Conservation (phyloP, 2,888 invertebrate genomes). For the Drosophila falleni region DNA sequence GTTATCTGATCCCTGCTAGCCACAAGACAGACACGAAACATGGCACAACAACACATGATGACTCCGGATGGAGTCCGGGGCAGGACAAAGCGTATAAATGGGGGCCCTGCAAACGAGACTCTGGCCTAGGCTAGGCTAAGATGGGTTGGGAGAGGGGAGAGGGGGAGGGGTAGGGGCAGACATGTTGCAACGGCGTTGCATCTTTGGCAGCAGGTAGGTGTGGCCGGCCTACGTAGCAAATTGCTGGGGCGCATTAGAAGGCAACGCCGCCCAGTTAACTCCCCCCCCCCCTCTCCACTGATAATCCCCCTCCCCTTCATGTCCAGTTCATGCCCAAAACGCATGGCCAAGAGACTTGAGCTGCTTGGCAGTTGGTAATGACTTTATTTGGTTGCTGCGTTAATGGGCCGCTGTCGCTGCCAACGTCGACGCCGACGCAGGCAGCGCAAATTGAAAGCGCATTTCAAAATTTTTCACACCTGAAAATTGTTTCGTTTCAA, state of each 20-base stretch:
- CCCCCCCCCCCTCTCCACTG: not conserved
- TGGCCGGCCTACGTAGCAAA: conserved; percentile 75
- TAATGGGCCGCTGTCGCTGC: conserved; percentile 62
- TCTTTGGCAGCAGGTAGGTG: conserved; percentile 78
- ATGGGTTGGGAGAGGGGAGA: not conserved
- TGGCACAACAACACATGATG: conserved; percentile 30
- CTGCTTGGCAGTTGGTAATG: conserved; percentile 68
- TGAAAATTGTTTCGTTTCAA: conserved; percentile 78
- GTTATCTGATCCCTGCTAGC: conserved; percentile 83
- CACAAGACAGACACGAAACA: conserved; percentile 59
- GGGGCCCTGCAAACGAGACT: conserved; percentile 54
- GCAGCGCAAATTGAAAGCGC: conserved; percentile 79
- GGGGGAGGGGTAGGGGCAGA: conserved; percentile 2
- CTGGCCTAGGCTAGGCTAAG: conserved; percentile 29
- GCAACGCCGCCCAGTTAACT: conserved; percentile 48
- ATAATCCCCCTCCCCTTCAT: not conserved
- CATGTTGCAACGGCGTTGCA: conserved; percentile 41
- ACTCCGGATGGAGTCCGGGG: not conserved
- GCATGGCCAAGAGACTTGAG: conserved; percentile 20
- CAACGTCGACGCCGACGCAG: conserved; percentile 32
- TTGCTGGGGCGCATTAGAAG: conserved; percentile 76
- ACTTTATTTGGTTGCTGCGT: conserved; percentile 80
- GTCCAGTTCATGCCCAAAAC: not conserved
- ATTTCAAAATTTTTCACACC: conserved; percentile 80
- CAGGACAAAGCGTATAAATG: conserved; percentile 10